Base-by-base conservation (phyloP, 2,888 invertebrate species). In the Altica lythri region DNA sequence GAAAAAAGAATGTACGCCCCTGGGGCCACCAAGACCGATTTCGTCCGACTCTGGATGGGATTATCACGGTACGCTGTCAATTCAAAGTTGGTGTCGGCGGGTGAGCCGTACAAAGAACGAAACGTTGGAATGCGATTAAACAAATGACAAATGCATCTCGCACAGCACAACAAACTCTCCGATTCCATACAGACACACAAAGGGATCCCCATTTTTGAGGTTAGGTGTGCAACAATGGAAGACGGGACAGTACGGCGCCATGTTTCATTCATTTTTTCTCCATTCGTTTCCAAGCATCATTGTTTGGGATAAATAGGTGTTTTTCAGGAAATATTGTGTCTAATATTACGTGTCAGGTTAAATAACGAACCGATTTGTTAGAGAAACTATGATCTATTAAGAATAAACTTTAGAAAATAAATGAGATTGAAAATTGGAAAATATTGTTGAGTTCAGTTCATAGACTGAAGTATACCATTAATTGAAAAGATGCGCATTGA, bases 221-320 rank as follows among this genome's bases (percentile, higher is more conserved):
- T 58, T 51, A 44, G 43, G 60, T 58, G 53, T 40, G 35, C 55
- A 57, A 55, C 49, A 55, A 51, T 51, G 43, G 48, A 48, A 48
- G 55, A 32, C 49, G 48, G 63, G 65, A 63, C 65, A 60, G 38
- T 35, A 42, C 63, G 68, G 68, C 68, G 68, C 68, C 68, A 67
- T 61, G 55, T 47, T 66, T 62, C 66, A 65, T 67, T 66, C 66
- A 66, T 55, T 59, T 61, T 64, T 49, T 12, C 34, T 25, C 44
- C 44, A 27, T 30, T 22, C 22, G 32, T 40, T 32, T 30, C 16
- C 58, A 22, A 29, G 22, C 32, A 22, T 29, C 29, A 38, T 48
- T 48, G 35, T 48, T 40, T 25, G 38, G 29, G 27, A 48, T 38
- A 48, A 48, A 48, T 38, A 19, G 48, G n/a, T n/a, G n/a, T n/a